Conservation (phyloP, 2,888 invertebrate species). For the Leucania comma region DNA sequence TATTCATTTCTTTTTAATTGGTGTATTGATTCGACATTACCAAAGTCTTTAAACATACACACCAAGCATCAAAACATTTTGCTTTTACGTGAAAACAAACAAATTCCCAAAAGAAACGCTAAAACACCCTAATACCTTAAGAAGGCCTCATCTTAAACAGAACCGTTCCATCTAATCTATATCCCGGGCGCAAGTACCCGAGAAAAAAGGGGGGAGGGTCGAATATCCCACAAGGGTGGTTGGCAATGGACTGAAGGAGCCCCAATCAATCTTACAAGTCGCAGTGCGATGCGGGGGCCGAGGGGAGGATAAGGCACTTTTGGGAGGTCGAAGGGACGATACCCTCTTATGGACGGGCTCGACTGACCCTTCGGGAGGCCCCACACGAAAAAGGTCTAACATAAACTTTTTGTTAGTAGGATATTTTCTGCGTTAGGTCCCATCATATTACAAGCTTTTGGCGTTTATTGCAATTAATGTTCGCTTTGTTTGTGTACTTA, state of each 20-base stretch:
- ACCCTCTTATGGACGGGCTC: conserved; percentile 87
- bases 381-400: conserved; percentile 82
- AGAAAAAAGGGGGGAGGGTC: conserved; percentile 88
- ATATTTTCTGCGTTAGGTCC: conserved; percentile 69
- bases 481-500: conserved; percentile 22
- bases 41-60: background rate
- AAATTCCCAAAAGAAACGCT: conserved; percentile 22
- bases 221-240: conserved; percentile 87
- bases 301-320: conserved; percentile 76
- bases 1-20: background rate
- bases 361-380: conserved; percentile 86
- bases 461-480: conserved; percentile 61
- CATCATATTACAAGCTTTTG: conserved; percentile 63
- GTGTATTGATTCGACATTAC: background rate
- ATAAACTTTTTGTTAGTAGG: conserved; percentile 83
- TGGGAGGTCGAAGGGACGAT: conserved; percentile 86
- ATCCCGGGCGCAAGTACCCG: conserved; percentile 78
- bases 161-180: conserved; percentile 79
- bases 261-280: conserved; percentile 91
- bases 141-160: conserved; percentile 57
- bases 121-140: conserved; percentile 49
- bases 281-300: conserved; percentile 78
- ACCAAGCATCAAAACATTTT: background rate
- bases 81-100: conserved; percentile 11
- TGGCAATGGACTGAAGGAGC: conserved; percentile 91